phyloP scores from a whole-genome alignment of 2,113 vertebrate species.

The Campylorhamphus procurvoides region DNA sequence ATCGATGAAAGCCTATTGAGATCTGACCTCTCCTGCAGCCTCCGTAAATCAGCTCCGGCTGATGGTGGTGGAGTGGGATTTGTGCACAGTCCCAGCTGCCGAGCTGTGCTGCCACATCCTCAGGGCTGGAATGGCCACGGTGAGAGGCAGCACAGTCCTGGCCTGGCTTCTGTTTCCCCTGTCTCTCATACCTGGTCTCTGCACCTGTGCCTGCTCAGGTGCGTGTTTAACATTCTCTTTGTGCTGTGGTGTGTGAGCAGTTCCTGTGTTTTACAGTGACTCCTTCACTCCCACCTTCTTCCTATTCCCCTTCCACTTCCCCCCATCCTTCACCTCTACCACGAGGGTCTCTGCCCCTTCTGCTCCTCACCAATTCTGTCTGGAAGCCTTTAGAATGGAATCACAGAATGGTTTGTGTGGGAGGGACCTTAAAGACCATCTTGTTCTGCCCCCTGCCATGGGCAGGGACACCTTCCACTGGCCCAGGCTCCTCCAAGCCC shows the following conservation, averaged over 20 bases:
- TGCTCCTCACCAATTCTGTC: not conserved
- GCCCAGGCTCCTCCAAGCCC: not conserved
- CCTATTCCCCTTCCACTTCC: not conserved
- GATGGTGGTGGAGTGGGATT: not conserved
- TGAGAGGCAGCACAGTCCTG: not conserved
- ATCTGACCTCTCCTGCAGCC: conserved; percentile 59
- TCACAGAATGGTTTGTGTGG: not conserved
- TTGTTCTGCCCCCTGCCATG: not conserved
- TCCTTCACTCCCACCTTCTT: not conserved
- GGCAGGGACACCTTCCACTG: not conserved
- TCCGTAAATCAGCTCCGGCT: conserved; percentile 27
- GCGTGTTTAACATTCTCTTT: fast-evolving
- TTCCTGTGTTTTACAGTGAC: not conserved
- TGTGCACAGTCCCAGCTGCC: not conserved
- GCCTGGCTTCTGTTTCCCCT: not conserved
- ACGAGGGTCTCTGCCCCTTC: not conserved
- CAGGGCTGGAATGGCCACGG: not conserved
- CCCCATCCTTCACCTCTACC: too few relatives aligned
- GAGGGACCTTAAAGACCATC: not conserved
- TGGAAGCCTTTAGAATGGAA: not conserved
- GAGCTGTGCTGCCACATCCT: not conserved
- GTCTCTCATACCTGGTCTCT: not conserved
- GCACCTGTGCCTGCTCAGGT: not conserved
- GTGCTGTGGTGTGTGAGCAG: fast-evolving
- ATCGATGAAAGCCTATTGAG: conserved; percentile 57